These are phyloP conservation scores for Hoplostethus atlanticus DNA, from an alignment of 2,797 vertebrate genomes.

Conservation along the genomic window DNA sequence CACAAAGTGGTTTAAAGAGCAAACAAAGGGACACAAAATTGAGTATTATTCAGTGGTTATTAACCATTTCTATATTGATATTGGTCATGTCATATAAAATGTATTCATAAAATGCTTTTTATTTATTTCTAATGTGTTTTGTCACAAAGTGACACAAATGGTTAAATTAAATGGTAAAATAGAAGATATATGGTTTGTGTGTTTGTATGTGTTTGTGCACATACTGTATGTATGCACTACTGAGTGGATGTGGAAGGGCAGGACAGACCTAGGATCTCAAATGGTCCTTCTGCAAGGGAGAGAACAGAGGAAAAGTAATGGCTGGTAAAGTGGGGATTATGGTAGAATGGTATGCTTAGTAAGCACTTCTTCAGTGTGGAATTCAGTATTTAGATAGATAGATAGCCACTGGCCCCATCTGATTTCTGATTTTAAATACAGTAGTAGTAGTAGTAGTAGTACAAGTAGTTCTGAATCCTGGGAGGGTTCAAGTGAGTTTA, in stretches of 20 bases:
- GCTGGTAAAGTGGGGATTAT: slow-evolving; percentile 51
- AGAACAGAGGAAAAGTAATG: slow-evolving; percentile 12
- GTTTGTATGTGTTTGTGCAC: no score
- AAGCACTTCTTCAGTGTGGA: slow-evolving; percentile 55
- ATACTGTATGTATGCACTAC: no score
- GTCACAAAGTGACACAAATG: no score
- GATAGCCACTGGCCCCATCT: slow-evolving; percentile 49
- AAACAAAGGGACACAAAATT: no score
- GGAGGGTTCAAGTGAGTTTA: slow-evolving; percentile 75
- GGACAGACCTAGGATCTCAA: slow-evolving; percentile 1
- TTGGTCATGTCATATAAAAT: not conserved
- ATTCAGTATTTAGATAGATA: slow-evolving; percentile 37
- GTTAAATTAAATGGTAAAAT: no score
- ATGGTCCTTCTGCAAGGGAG: slow-evolving; percentile 12
- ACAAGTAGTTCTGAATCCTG: slow-evolving; percentile 78
- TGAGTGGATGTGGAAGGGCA: no score
- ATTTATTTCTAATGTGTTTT: no score
- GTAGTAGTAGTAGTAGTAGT: no score
- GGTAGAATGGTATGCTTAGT: slow-evolving; percentile 42
- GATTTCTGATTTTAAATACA: slow-evolving; percentile 34
- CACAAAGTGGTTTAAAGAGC: not conserved
- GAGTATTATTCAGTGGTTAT: no score
- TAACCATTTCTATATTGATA: not conserved
- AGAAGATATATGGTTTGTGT: no score
- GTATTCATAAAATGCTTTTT: not conserved